Percentiles rank a stretch among this genome's conserved stretches.
Conservation (phyloP, 1,140 invertebrate genomes). For the Drosophila pallidifrons region DNA sequence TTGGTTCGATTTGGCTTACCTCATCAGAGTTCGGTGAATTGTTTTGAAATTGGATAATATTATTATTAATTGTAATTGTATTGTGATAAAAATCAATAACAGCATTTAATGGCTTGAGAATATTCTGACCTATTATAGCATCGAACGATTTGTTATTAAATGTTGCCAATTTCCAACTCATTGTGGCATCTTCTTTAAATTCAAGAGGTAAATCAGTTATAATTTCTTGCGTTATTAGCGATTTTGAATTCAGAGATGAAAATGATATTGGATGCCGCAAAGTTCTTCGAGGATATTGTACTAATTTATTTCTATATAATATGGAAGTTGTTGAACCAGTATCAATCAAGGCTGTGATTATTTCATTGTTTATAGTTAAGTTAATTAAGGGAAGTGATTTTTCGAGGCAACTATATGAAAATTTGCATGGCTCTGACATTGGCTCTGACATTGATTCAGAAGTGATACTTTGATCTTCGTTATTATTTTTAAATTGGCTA, state of each 20-base stretch:
- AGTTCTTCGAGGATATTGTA: too few species aligned
- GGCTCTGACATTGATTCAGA: too few species aligned
- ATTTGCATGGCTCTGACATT: too few species aligned
- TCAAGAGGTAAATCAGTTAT: conserved; percentile 14
- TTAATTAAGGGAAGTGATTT: conserved; percentile 42
- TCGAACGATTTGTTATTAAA: conserved; percentile 27
- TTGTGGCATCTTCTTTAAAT: conserved; percentile 20
- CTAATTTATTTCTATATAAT: too few species aligned
- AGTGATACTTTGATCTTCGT: too few species aligned
- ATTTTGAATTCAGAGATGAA: conserved; percentile 5
- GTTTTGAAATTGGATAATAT: conserved; percentile 41
- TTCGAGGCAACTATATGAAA: too few species aligned
- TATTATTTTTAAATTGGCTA: too few species aligned
- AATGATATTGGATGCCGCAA: too few species aligned
- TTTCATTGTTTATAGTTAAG: conserved; percentile 40
- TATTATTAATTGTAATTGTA: conserved; percentile 47
- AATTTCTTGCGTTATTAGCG: conserved; percentile 19
- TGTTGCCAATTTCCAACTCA: conserved; percentile 21
- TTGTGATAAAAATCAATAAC: conserved; percentile 42
- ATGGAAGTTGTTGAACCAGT: too few species aligned
- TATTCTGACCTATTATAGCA: conserved; percentile 22
- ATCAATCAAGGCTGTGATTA: too few species aligned
- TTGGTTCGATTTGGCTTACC: conserved; percentile 44
- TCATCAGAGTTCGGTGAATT: conserved; percentile 41
- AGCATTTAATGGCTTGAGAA: conserved; percentile 30